These are phyloP conservation scores for Arctocebus calabarensis DNA, from an alignment of 2,797 vertebrate genomes.

Conservation along the genomic window DNA sequence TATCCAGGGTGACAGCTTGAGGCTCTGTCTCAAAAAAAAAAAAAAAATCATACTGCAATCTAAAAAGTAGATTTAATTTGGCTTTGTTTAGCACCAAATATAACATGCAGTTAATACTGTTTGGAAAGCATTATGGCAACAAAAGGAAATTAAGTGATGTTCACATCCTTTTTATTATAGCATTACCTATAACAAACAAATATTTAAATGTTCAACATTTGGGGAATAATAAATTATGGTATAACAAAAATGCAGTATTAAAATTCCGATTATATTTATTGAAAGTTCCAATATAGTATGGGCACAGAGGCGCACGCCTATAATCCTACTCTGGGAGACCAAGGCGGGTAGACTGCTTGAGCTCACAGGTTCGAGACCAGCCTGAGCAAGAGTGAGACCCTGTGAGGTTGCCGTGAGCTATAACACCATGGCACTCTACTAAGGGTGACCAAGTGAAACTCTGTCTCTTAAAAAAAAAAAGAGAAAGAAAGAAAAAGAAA, in stretches of 20 bases:
- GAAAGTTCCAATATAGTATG: not conserved
- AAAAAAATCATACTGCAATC: not conserved
- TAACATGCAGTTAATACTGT: conserved; percentile 9
- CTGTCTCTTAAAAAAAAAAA: too few species aligned
- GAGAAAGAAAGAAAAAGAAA: too few species aligned
- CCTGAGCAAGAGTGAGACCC: too few species aligned
- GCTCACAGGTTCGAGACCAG: too few species aligned
- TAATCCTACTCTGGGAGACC: too few species aligned
- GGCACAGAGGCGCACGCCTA: too few species aligned
- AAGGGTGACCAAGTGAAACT: too few species aligned
- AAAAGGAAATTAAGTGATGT: not conserved
- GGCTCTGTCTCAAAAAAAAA: too few species aligned
- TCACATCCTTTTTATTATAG: conserved; percentile 30
- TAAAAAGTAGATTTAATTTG: conserved; percentile 30
- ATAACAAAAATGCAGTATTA: not conserved
- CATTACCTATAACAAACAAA: not conserved
- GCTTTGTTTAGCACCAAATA: conserved; percentile 32
- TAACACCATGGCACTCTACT: too few species aligned
- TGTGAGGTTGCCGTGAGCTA: too few species aligned
- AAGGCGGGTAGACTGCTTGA: too few species aligned
- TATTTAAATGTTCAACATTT: not conserved
- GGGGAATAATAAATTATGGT: not conserved
- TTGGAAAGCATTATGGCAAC: conserved; percentile 54
- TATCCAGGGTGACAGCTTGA: too few species aligned
- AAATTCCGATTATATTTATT: not conserved